Conservation (phyloP, 2,888 invertebrate species). For the Hirtodrosophila histrioides region DNA sequence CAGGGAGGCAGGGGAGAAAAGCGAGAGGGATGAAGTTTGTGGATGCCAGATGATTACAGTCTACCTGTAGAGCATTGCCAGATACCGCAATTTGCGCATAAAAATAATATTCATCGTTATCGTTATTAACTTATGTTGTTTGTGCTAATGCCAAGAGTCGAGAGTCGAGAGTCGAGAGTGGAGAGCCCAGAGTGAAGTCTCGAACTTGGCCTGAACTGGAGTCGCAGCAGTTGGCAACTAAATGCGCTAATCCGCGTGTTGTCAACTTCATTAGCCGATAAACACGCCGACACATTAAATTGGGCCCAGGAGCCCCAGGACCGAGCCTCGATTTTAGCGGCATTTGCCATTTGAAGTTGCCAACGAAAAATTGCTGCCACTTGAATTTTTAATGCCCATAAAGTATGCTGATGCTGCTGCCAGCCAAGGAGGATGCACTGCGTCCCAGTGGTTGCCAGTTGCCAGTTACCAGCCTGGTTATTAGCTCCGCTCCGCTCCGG, state of each 20-base stretch:
- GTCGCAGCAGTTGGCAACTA: slow-evolving; percentile 71
- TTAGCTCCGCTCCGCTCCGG: slow-evolving; percentile 53
- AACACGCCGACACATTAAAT: slow-evolving; percentile 84
- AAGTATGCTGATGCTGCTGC: slow-evolving; percentile 73
- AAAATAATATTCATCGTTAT: slow-evolving; percentile 81
- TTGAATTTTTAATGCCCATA: slow-evolving; percentile 83
- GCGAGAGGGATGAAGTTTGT: neutral
- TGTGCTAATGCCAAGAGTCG: slow-evolving; percentile 69
- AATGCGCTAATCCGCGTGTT: slow-evolving; percentile 85
- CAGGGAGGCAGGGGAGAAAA: neutral
- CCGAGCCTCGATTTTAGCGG: slow-evolving; percentile 57
- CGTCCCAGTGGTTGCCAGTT: slow-evolving; percentile 8
- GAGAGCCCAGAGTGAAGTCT: slow-evolving; percentile 8
- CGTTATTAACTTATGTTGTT: slow-evolving; percentile 81
- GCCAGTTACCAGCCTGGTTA: slow-evolving; percentile 22
- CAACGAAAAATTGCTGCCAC: slow-evolving; percentile 83
- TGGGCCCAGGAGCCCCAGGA: slow-evolving; percentile 57
- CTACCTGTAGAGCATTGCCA: slow-evolving; percentile 25
- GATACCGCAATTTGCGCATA: slow-evolving; percentile 70
- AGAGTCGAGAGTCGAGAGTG: neutral
- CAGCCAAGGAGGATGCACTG: slow-evolving; percentile 50
- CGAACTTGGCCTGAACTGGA: neutral
- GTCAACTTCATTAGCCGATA: slow-evolving; percentile 85
- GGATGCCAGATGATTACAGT: slow-evolving; percentile 25
- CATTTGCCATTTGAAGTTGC: slow-evolving; percentile 79